A percentile compares a stretch with the other conserved stretches of the same genome.
Conservation (phyloP, 2,888 invertebrate genomes). For the Limnephilus marmoratus region DNA sequence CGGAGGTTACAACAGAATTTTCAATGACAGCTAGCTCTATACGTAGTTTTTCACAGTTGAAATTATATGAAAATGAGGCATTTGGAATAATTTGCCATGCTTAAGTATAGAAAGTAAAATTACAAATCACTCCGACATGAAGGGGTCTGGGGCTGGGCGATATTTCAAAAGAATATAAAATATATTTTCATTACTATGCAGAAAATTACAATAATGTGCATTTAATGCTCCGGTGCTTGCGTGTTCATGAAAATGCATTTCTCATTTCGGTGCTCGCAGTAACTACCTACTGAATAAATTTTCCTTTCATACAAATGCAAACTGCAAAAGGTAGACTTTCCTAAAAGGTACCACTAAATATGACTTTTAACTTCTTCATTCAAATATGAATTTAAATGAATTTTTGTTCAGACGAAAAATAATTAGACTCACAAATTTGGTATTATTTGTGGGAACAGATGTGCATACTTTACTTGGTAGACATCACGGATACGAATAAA, state of each 20-base stretch:
- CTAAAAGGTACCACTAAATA: not conserved
- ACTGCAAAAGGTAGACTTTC: not conserved
- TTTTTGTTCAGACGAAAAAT: not conserved
- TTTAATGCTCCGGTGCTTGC: constrained; percentile 34
- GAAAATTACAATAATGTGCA: constrained; percentile 37
- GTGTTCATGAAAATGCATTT: constrained; percentile 31
- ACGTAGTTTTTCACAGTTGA: not conserved
- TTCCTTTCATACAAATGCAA: constrained; percentile 33
- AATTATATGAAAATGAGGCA: not conserved
- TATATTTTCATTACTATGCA: constrained; percentile 26
- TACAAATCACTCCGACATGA: not conserved
- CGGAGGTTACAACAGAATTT: not conserved
- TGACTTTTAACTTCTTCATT: not conserved
- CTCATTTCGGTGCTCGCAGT: constrained; percentile 12
- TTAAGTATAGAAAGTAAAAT: not conserved
- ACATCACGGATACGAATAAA: not conserved
- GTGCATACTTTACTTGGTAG: not conserved
- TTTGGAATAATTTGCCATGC: not conserved
- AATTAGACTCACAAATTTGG: not conserved
- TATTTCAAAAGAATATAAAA: constrained; percentile 23
- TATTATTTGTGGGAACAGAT: not conserved
- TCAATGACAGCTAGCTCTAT: too few species aligned
- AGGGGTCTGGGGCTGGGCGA: not conserved
- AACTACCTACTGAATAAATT: constrained; percentile 21
- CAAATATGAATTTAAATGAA: not conserved